These are phyloP conservation scores for Zoanthus sansibaricus DNA, from an alignment of 92 coral and sea anemone species.

Conservation along the genomic window DNA sequence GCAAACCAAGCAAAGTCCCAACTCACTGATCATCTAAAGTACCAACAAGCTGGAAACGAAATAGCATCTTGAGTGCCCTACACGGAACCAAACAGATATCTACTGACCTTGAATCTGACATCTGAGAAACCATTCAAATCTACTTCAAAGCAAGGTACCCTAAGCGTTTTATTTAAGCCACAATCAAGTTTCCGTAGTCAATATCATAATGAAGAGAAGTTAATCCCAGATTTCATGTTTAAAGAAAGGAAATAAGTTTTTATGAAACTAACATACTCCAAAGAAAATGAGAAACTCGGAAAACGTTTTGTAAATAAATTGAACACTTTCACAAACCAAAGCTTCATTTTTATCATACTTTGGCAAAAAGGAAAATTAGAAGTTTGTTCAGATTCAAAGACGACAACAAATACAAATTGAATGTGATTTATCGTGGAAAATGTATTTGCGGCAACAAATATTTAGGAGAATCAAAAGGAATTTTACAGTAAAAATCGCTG, in stretches of 20 bases:
- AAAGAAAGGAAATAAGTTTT: neutral
- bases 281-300: neutral
- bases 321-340: neutral
- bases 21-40: constrained; percentile 26
- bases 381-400: too few species aligned
- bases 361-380: too few species aligned
- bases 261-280: neutral
- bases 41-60: constrained; percentile 40
- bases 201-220: neutral
- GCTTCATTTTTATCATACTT: neutral
- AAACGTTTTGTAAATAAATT: too few species aligned
- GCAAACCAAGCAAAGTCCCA: neutral
- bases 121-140: neutral
- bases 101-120: constrained; percentile 15
- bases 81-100: constrained; percentile 39
- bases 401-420: too few species aligned
- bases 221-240: neutral
- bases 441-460: too few species aligned
- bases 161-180: neutral
- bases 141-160: constrained; percentile 18
- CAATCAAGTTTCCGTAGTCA: constrained; percentile 19
- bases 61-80: constrained; percentile 29
- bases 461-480: too few species aligned
- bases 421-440: too few species aligned
- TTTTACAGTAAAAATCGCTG: too few species aligned